A percentile compares a stretch with the other conserved stretches of the same genome.
Evolutionary conservation across 2,113 vertebrate species (phyloP).

Genomic region (Pseudonaja textilis): DNA sequence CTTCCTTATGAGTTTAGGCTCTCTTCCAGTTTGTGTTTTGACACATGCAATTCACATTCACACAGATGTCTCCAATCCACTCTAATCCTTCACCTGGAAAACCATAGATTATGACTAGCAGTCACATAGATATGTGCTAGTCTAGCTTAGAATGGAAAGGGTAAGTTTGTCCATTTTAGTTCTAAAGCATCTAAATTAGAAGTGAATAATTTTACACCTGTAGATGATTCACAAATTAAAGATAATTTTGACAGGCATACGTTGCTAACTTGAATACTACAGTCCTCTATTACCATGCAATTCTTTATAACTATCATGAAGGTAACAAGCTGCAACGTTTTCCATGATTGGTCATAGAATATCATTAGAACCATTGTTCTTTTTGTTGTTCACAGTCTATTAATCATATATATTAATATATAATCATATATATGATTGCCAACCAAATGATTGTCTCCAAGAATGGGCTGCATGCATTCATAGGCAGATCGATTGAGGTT

Average conservation of each 20-base stretch:
- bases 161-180: neutral
- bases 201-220: neutral
- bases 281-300: neutral
- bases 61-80: neutral
- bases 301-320: rapidly evolving
- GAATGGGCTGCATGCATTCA: rapidly evolving
- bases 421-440: neutral
- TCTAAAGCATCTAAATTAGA: neutral
- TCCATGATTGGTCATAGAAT: neutral
- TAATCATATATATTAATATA: neutral
- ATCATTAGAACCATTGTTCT: neutral
- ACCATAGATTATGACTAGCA: neutral
- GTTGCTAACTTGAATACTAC: neutral
- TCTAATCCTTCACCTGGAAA: neutral
- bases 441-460: neutral
- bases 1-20: neutral
- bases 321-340: neutral
- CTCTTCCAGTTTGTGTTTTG: neutral
- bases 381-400: neutral
- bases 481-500: rapidly evolving
- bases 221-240: neutral
- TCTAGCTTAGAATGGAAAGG: neutral
- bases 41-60: neutral
- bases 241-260: neutral
- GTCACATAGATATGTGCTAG: neutral